Evolutionary conservation across 2,113 vertebrate species (phyloP).

Genomic region (Gnathonemus longibarbis): DNA sequence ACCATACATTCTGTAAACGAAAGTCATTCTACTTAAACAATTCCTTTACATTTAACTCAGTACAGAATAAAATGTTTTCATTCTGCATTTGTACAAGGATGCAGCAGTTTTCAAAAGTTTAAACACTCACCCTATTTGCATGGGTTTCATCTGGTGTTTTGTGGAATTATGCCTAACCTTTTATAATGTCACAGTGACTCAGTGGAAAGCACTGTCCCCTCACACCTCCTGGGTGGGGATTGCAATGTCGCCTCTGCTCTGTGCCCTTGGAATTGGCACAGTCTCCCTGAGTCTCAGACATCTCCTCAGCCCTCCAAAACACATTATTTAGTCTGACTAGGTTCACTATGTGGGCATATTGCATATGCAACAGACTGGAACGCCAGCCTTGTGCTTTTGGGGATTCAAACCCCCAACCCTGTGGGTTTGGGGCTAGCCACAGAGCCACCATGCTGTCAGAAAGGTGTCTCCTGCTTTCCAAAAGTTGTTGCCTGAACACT

Average conservation of each 20-base stretch:
- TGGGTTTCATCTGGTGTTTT: neutral
- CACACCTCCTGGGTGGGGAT: neutral
- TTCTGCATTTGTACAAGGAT: neutral
- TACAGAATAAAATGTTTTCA: neutral
- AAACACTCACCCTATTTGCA: neutral
- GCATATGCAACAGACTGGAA: neutral
- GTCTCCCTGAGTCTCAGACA: neutral
- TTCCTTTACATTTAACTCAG: neutral
- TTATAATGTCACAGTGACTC: neutral
- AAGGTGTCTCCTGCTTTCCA: neutral
- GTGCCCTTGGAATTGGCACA: neutral
- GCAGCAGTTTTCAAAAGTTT: neutral
- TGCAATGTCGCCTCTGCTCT: neutral
- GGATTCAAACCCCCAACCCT: neutral
- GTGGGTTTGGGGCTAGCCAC: neutral
- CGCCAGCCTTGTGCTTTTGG: neutral
- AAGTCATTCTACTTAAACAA: neutral
- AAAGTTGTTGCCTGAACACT: neutral
- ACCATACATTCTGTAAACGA: neutral
- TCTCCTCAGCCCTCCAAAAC: neutral
- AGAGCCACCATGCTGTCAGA: neutral
- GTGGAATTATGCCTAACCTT: neutral
- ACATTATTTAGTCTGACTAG: neutral
- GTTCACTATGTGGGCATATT: neutral
- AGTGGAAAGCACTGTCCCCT: neutral